Base-by-base conservation (phyloP, 2,113 vertebrate genomes). In the Dipodomys stephensi region DNA sequence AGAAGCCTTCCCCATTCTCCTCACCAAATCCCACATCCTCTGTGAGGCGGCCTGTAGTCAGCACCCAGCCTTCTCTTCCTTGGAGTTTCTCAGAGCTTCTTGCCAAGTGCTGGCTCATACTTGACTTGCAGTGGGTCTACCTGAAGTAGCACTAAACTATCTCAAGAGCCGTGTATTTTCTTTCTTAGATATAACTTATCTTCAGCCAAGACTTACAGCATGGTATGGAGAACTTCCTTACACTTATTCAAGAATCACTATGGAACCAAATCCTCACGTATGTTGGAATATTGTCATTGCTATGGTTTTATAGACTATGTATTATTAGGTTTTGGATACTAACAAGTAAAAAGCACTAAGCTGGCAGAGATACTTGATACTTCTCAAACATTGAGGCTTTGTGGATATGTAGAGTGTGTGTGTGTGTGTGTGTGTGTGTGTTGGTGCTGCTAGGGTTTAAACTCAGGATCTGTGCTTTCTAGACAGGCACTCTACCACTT, bases 171-270 rank as follows among this genome's bases (percentile, higher is more conserved):
- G 89, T 97, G 12, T 72, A 19, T 96, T 72, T 97, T 96, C 95
- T 94, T 83, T 89, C 96, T 98, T 84, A 99, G 99, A 98, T 94
- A 93, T 97, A 69, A 98, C 98, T 87, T 99, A 99, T 74, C 98
- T 98, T 72, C 99, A 99, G 87, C 99, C 99, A 73, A 98, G 99
- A 94, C 98, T 99, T 80, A 99, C 99, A 57, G 99, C 98, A 89
- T 99, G 99, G 99, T 99, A 98, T 80, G 99, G 99, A 92, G 99
- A 99, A 88, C 97, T 99, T 96, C 99, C 99, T 30, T 99, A 99
- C 86, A 99, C 99, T 0, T 99, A 99, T n/a, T 98, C 99, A 91
- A 97, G 87, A 88, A 98, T 99, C 95, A 99, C 98, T 32, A 98
- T 99, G 99, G 98, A 98, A 83, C 98, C 99, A 92, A 99, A 99